phyloP scores from a whole-genome alignment of 2,888 invertebrate species.

The Drosophila subquinaria region DNA sequence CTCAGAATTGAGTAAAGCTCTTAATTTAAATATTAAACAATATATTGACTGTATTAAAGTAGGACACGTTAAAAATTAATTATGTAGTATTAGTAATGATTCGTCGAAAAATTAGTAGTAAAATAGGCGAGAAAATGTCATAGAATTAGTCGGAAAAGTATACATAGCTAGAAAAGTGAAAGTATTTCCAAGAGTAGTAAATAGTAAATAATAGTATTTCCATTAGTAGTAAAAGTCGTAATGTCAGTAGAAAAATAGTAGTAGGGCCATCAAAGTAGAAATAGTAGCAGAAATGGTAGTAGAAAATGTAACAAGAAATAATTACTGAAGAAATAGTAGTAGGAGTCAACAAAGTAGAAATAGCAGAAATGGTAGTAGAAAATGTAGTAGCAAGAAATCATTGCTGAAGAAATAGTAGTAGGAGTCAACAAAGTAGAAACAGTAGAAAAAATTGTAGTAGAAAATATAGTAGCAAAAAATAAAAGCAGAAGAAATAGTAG shows the following conservation, averaged over 20 bases:
- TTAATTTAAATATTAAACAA: neutral
- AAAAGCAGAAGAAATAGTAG: neutral
- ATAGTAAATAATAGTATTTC: too few species aligned
- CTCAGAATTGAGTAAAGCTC: neutral
- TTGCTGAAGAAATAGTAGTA: neutral
- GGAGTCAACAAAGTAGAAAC: neutral
- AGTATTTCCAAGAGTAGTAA: too few species aligned
- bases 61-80: neutral
- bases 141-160: neutral
- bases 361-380: neutral
- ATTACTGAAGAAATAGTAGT: neutral
- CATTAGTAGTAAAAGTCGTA: neutral
- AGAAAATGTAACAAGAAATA: neutral
- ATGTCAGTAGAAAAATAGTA: too few species aligned
- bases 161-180: too few species aligned
- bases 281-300: neutral
- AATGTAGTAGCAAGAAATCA: neutral
- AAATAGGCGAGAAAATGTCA: neutral
- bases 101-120: neutral
- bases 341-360: neutral
- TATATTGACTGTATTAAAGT: neutral
- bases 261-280: neutral
- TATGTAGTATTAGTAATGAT: too few species aligned
- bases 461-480: neutral
- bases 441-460: neutral